Base-by-base conservation (phyloP, 92 coral and sea anemone genomes). In the Scolanthus callimorphus region DNA sequence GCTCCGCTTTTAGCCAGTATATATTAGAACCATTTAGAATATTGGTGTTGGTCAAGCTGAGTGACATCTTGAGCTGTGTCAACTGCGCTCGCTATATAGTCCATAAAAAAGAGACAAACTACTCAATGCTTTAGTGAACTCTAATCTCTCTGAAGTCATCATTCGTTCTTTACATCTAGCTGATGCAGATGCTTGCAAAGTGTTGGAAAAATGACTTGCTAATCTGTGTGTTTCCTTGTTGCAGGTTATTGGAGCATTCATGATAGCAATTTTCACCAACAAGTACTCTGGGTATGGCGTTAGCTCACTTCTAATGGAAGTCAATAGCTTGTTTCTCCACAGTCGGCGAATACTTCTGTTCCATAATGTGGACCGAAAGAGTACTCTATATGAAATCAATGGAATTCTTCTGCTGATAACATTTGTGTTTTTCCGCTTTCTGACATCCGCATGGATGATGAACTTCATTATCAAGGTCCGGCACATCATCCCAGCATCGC, bases 251-350 rank as follows among this genome's bases (percentile, higher is more conserved):
- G 57, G 37, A 28, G 87, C 90, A 17, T 90, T 90, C 62, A 50
- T 49, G 28, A 29, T 86, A 17, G 81, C 90, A 20, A 34, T 86
- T 27, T 44, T 76, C 51, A 48, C 68, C 29, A 53, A 63, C 41
- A 59, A 39, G 26, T 90, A 86, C 65, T 57, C 79, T 1, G 88
- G 87, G 1, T 78, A 80, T 75, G 95, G 77, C 19, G 60, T 79
- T 29, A 67, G 82, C 45, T 60, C 90, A 8, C 67, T 90, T 6
- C 70, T 90, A n/a, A 82, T 90, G 84, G 97, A 90, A 51, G 78
- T 90, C 50, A 85, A 85, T 74, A 90, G 97, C 50, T 81, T 89
- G 2, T 89, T 89, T 37, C 81, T 89, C 11, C 97, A 89, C 39
- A 48, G 65, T 12, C 71, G 97, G 22, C 69, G 91, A 45, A 54